Evolutionary conservation across 2,888 invertebrate species (phyloP).

Genomic region (Campoplex capitator): DNA sequence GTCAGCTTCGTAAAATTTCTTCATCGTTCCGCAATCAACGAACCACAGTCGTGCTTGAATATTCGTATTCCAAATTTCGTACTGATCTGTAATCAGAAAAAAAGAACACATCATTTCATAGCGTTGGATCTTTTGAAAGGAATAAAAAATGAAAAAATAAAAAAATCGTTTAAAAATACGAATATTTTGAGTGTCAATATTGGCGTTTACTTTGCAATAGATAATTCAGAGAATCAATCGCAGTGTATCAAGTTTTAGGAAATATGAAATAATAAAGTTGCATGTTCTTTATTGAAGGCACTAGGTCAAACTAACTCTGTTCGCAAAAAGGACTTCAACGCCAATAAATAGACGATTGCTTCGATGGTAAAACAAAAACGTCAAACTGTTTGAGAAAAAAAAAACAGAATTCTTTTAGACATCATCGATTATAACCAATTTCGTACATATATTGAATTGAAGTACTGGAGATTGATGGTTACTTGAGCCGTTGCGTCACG

Average conservation of each 20-base stretch:
- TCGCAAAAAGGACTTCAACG: neutral
- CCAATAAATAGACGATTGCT: neutral
- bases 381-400: neutral
- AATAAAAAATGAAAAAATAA: neutral
- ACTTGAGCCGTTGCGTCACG: conserved; percentile 97
- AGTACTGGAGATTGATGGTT: conserved; percentile 81
- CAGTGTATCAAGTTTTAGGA: neutral
- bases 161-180: neutral
- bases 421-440: conserved; percentile 67
- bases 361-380: neutral
- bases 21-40: conserved; percentile 52
- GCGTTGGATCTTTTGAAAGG: conserved; percentile 20
- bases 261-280: neutral
- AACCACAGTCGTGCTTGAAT: conserved; percentile 64
- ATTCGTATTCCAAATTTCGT: conserved; percentile 75
- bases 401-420: conserved; percentile 48
- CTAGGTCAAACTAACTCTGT: neutral
- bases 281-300: too few relatives aligned
- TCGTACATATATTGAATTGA: conserved; percentile 76
- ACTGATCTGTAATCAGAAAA: conserved; percentile 73
- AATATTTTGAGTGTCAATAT: neutral
- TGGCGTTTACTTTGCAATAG: neutral
- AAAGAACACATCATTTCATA: conserved; percentile 41
- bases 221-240: neutral
- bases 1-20: conserved; percentile 26